phyloP scores from a whole-genome alignment of 2,888 invertebrate genomes.

The Papilio demoleus region DNA sequence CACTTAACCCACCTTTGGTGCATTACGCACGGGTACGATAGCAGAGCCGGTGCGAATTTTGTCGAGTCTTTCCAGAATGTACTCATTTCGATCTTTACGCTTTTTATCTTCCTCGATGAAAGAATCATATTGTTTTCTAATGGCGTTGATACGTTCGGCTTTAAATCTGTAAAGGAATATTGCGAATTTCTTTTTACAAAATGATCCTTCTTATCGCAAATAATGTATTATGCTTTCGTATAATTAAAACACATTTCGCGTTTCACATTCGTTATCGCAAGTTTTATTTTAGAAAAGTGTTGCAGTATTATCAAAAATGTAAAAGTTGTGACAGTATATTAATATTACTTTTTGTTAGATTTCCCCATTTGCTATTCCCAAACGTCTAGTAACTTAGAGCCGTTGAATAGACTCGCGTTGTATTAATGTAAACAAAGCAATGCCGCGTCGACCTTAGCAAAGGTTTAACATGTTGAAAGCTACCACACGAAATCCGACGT shows the following conservation, averaged over 20 bases:
- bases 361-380: constrained; percentile 62
- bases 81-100: constrained; percentile 75
- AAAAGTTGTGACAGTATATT: constrained; percentile 7
- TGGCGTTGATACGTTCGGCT: constrained; percentile 67
- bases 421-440: constrained; percentile 69
- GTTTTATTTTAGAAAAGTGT: neutral
- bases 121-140: constrained; percentile 74
- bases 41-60: constrained; percentile 67
- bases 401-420: constrained; percentile 29
- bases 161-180: constrained; percentile 59
- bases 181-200: no score
- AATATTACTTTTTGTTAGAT: constrained; percentile 68
- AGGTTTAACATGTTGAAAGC: constrained; percentile 62
- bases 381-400: constrained; percentile 14
- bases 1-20: constrained; percentile 52
- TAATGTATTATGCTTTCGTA: no score
- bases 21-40: constrained; percentile 54
- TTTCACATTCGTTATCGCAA: neutral
- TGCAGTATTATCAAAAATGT: neutral
- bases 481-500: constrained; percentile 50
- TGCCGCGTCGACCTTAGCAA: constrained; percentile 71
- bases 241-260: neutral
- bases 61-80: constrained; percentile 72
- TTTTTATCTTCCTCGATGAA: constrained; percentile 77
- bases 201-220: no score